Evolutionary conservation across 2,888 invertebrate genomes (phyloP), one percentile per base, ranked within the genome.

Genomic region (Epirrita christyi): DNA sequence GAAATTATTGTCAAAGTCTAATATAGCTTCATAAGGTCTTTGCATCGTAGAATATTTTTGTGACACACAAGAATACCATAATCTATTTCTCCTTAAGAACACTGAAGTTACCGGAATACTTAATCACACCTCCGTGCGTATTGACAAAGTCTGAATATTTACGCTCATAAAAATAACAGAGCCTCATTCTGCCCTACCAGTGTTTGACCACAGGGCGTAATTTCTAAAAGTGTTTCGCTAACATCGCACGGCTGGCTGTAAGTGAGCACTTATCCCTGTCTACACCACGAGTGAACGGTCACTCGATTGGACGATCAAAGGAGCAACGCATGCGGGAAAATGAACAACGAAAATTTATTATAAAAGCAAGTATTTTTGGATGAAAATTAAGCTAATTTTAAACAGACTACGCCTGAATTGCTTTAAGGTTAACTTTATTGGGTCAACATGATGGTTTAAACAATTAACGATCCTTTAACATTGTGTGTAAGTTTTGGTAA

Each of bases 281-380:
- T 64, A 42, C 28, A 52, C 46, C 55, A 55, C 66, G 60, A 60
- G 58, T 63, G 60, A 69, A 63, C 61, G 64, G 67, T 47, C 67
- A 43, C 64, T 59, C 67, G 59, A 64, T 52, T 61, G 61, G 55
- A 52, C 55, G 69, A 68, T 73, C 72, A 71, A 74, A 74, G 71
- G 61, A 67, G 51, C 58, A 54, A 57, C 43, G 60, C 65, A 63
- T 56, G 59, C 59, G 67, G 53, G 58, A 66, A 58, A 66, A 62
- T 63, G 59, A 59, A 64, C 61, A 58, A 43, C 36, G 34, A 42
- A 61, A 27, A 14, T 48, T 38, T 43, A 43, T 48, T 43, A 42
- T 38, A 44, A 52, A 57, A 41, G 21, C 32, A 41, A 43, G 37
- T 29, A 15, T 47, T 36, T 54, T 44, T 44, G 13, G 44, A 27